Percentiles rank a stretch among this genome's conserved stretches.
Evolutionary conservation across 2,888 invertebrate genomes (phyloP).

Genomic region (Cistogaster globosa): DNA sequence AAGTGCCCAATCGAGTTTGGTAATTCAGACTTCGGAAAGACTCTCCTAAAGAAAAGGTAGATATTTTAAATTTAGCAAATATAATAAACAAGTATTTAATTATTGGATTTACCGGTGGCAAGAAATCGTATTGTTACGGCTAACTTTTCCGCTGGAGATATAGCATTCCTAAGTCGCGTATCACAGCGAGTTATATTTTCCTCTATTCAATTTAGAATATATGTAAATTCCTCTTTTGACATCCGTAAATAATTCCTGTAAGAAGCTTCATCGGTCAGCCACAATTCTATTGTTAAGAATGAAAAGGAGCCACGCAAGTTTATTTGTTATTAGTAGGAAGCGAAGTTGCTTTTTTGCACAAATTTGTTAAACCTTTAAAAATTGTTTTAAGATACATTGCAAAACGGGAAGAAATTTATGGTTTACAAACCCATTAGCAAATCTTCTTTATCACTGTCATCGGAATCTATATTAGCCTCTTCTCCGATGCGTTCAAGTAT

Average conservation of each 20-base stretch:
- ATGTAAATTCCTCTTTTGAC: conserved; percentile 16
- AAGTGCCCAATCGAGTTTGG: conserved; percentile 21
- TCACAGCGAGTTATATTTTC: too few relatives aligned
- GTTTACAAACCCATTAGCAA: too few relatives aligned
- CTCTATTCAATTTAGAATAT: neutral
- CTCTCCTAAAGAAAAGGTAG: conserved; percentile 15
- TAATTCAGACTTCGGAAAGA: conserved; percentile 27
- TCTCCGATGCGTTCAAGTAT: too few relatives aligned
- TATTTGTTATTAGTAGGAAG: neutral
- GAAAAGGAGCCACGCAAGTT: neutral
- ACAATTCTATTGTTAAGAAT: neutral
- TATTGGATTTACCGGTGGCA: conserved; percentile 32
- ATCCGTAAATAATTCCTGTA: conserved; percentile 32
- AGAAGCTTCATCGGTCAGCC: conserved; percentile 2
- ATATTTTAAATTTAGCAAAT: conserved; percentile 1
- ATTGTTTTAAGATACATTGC: too few relatives aligned
- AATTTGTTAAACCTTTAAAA: too few relatives aligned
- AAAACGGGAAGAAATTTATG: too few relatives aligned
- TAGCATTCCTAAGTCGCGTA: conserved; percentile 3
- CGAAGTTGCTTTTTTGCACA: too few relatives aligned
- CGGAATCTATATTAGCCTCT: too few relatives aligned
- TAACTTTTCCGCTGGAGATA: conserved; percentile 32
- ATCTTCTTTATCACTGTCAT: too few relatives aligned
- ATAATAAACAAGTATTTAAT: neutral
- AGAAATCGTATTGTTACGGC: conserved; percentile 46